Percentiles rank a stretch among this genome's conserved stretches.
phyloP scores from a whole-genome alignment of 2,113 vertebrate species.

The Hippocampus comes region DNA sequence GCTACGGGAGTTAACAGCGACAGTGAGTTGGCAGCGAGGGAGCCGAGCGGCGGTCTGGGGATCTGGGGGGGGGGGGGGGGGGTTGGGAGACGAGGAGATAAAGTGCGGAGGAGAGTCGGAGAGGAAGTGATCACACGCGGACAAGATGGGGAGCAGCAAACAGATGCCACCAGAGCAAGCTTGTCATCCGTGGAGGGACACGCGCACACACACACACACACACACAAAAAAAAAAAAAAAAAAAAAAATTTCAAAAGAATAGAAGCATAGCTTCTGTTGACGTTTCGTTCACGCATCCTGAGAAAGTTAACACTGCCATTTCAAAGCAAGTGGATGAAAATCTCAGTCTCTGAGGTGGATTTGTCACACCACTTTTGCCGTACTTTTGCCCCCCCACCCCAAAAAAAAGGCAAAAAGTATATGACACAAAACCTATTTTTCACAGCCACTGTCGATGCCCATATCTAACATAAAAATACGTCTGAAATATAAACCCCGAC shows the following conservation, averaged over 20 bases:
- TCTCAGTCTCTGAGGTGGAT: too few relatives aligned
- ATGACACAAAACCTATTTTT: too few relatives aligned
- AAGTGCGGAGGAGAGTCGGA: constrained; percentile 68
- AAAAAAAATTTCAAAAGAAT: background rate
- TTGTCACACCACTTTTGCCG: too few relatives aligned
- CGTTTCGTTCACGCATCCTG: too few relatives aligned
- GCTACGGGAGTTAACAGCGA: constrained; percentile 78
- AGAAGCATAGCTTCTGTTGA: background rate
- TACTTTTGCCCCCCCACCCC: too few relatives aligned
- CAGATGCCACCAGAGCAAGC: constrained; percentile 73
- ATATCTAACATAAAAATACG: too few relatives aligned
- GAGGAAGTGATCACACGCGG: constrained; percentile 77
- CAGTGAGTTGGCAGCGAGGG: constrained; percentile 77
- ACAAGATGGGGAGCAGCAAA: constrained; percentile 76
- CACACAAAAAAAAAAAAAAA: background rate
- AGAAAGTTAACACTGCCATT: too few relatives aligned
- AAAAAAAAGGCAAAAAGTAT: too few relatives aligned
- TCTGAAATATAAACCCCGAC: too few relatives aligned
- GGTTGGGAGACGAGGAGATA: constrained; percentile 63
- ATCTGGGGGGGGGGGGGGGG: background rate
- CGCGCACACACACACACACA: too few relatives aligned
- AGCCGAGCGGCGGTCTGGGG: constrained; percentile 57
- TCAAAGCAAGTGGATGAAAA: too few relatives aligned
- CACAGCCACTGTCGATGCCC: too few relatives aligned
- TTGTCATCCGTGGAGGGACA: constrained; percentile 56